Conservation (phyloP, 1,140 invertebrate species). For the Drusus annulatus region DNA sequence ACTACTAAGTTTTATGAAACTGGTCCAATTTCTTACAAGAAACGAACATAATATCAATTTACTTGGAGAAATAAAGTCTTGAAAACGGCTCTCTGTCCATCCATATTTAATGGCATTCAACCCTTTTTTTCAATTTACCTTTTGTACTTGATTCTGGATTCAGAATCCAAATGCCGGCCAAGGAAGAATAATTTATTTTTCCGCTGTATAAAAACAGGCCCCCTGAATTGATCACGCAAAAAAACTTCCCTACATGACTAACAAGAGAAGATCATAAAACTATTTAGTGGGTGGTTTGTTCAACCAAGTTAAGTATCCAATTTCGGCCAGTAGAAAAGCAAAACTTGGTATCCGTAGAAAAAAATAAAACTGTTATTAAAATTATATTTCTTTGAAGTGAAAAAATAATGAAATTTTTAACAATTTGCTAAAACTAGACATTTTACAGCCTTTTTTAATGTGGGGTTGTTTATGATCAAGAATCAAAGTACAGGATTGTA, state of each 20-base stretch:
- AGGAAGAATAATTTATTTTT: conserved; percentile 35
- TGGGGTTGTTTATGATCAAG: too few relatives aligned
- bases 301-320: not conserved
- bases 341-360: too few relatives aligned
- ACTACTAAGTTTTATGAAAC: too few relatives aligned
- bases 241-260: not conserved
- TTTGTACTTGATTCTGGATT: conserved; percentile 19
- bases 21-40: too few relatives aligned
- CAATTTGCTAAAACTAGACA: too few relatives aligned
- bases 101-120: conserved; percentile 30
- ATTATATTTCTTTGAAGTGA: too few relatives aligned
- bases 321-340: too few relatives aligned
- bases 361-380: too few relatives aligned
- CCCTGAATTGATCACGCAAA: conserved; percentile 24
- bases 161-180: conserved; percentile 8
- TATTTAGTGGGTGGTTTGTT: not conserved
- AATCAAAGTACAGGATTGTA: too few relatives aligned
- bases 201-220: conserved; percentile 3
- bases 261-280: conserved; percentile 30
- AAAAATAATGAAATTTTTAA: too few relatives aligned
- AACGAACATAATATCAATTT: too few relatives aligned
- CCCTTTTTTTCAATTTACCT: conserved; percentile 22
- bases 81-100: not conserved
- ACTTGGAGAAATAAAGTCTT: not conserved
- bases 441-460: too few relatives aligned